These are phyloP conservation scores for Hylaeus anthracinus DNA, from an alignment of 1,140 invertebrate species.

Conservation along the genomic window DNA sequence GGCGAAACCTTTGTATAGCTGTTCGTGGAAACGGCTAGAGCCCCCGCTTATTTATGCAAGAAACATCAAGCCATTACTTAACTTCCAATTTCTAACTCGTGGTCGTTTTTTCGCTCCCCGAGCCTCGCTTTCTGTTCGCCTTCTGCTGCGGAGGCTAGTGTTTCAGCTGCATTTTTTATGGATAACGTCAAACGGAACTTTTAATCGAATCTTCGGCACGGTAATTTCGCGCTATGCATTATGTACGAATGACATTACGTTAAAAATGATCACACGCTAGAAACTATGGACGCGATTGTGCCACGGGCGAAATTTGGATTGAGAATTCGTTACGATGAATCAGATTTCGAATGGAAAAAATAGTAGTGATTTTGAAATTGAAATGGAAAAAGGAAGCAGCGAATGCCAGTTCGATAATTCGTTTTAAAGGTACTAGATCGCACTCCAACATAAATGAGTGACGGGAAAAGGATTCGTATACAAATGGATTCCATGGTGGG, in stretches of 20 bases:
- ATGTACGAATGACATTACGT: neutral
- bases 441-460: too few relatives aligned
- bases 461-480: too few relatives aligned
- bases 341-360: too few relatives aligned
- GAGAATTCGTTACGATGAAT: too few relatives aligned
- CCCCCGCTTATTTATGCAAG: slow-evolving; percentile 43
- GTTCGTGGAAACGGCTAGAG: slow-evolving; percentile 31
- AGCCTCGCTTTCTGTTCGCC: slow-evolving; percentile 13
- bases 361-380: too few relatives aligned
- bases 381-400: too few relatives aligned
- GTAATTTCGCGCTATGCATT: neutral
- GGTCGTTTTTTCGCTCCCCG: slow-evolving; percentile 28
- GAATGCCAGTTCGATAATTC: too few relatives aligned
- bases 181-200: neutral
- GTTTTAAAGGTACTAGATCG: too few relatives aligned
- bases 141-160: neutral
- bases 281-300: too few relatives aligned
- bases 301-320: too few relatives aligned
- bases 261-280: too few relatives aligned
- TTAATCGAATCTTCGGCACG: neutral
- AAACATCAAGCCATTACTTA: slow-evolving; percentile 41
- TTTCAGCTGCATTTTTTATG: neutral
- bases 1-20: slow-evolving; percentile 8
- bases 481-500: too few relatives aligned
- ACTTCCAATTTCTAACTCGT: slow-evolving; percentile 42